phyloP scores from a whole-genome alignment of 1,140 invertebrate species.

The Pachypeltis micranthus region DNA sequence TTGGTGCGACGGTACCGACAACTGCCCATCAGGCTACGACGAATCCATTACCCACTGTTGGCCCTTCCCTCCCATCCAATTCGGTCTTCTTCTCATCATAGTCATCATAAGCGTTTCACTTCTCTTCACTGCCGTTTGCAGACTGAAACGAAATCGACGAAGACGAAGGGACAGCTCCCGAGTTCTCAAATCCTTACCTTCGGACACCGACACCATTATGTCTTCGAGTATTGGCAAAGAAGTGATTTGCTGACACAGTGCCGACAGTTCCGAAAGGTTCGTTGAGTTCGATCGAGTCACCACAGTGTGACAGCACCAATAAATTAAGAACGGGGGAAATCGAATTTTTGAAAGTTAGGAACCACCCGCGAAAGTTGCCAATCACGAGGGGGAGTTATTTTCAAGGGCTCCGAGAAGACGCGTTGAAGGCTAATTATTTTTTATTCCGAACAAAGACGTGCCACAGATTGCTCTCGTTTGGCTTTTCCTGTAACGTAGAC shows the following conservation, averaged over 20 bases:
- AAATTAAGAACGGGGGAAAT: no score
- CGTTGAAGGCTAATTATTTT: no score
- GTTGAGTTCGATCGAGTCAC: conserved; percentile 79
- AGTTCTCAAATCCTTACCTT: conserved; percentile 25
- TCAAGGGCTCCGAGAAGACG: no score
- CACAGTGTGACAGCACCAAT: conserved; percentile 57
- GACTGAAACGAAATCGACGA: conserved; percentile 6
- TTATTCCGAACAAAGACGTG: no score
- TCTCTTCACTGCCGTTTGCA: conserved; percentile 20
- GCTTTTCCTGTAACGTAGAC: no score
- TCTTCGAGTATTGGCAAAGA: conserved; percentile 43
- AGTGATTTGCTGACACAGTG: conserved; percentile 82
- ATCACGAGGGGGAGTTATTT: no score
- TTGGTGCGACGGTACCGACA: conserved; percentile 73
- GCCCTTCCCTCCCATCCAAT: conserved; percentile 57
- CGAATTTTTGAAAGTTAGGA: no score
- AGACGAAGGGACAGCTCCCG: neutral
- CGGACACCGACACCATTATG: conserved; percentile 29
- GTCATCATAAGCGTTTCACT: conserved; percentile 33
- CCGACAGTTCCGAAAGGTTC: conserved; percentile 77
- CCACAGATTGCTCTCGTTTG: no score
- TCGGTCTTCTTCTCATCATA: conserved; percentile 41
- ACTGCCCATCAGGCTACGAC: conserved; percentile 79
- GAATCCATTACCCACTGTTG: conserved; percentile 68
- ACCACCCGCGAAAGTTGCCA: no score